Evolutionary conservation across 2,888 invertebrate genomes (phyloP).

Genomic region (Chromoteleia sp.): DNA sequence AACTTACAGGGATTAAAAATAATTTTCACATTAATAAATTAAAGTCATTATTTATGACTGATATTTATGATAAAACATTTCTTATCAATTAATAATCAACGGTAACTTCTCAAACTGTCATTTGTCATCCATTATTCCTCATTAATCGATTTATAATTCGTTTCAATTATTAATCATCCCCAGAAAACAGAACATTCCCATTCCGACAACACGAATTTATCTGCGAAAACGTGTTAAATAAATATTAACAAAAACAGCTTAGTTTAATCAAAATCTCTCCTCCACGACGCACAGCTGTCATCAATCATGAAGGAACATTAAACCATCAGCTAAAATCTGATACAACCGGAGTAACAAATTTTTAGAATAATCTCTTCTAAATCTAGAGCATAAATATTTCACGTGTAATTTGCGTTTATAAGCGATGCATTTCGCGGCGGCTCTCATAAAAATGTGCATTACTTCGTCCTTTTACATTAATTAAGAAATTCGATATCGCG

Average conservation of each 20-base stretch:
- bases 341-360: constrained; percentile 19
- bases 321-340: constrained; percentile 29
- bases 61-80: too few species aligned
- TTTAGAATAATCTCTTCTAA: constrained; percentile 18
- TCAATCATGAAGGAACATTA: constrained; percentile 33
- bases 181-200: too few species aligned
- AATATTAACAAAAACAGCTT: neutral
- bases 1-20: too few species aligned
- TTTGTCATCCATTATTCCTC: too few species aligned
- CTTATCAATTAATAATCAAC: too few species aligned
- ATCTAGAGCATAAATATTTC: constrained; percentile 27
- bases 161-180: too few species aligned
- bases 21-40: too few species aligned
- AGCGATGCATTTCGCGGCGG: constrained; percentile 3
- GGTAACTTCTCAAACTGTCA: too few species aligned
- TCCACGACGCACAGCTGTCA: neutral
- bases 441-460: constrained; percentile 21
- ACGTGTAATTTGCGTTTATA: constrained; percentile 18
- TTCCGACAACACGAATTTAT: too few species aligned
- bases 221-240: too few species aligned
- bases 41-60: too few species aligned
- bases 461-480: constrained; percentile 14
- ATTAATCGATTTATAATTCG: too few species aligned
- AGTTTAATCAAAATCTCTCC: constrained; percentile 3
- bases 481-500: constrained; percentile 28